Evolutionary conservation across 2,113 vertebrate genomes (phyloP), one percentile per base, ranked within the genome.

Genomic region (Typhlomys cinereus): DNA sequence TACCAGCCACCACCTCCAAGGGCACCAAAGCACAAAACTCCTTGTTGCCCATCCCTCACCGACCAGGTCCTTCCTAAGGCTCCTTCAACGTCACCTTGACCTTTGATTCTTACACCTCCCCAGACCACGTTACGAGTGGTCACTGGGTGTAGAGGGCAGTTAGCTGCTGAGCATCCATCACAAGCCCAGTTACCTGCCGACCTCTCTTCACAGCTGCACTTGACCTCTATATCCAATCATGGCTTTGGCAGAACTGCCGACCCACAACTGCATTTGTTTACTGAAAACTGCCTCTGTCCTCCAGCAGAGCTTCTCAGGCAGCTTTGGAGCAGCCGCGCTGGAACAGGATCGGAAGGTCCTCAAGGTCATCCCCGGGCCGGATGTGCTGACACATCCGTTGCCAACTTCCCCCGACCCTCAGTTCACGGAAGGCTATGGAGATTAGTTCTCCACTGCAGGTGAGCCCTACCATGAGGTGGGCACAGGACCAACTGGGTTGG

Each of bases 141-240:
- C 27, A 36, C 0, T 14, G 31, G 21, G 25, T 7, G 25, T 2
- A 54, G 27, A 75, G 57, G 39, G 48, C 7, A 46, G 54, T 2
- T 39, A n/a, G 27, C 13, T 8, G 23, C 11, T 36, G 0, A 57
- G 21, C 20, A 2, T 0, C 27, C 18, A 18, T 8, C 23, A 0
- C 1, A 13, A 20, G 8, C 48, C n/a, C 52, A 25, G 52, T 67
- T 48, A 12, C 21, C 31, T 50, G 36, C 50, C 54, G 27, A 78
- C n/a, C 74, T 46, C 15, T 71, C 11, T 14, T 71, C 44, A 10
- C 46, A 46, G 10, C 29, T 18, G 27, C 27, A 34, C 17, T 18
- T 29, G 71, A 48, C 71, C 71, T 74, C 29, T 48, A 29, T 48
- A 74, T 48, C 27, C 17, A 74, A 31, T 34, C 34, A 29, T 27